phyloP scores from a whole-genome alignment of 2,888 invertebrate genomes.

The Diadegma fenestrale region DNA sequence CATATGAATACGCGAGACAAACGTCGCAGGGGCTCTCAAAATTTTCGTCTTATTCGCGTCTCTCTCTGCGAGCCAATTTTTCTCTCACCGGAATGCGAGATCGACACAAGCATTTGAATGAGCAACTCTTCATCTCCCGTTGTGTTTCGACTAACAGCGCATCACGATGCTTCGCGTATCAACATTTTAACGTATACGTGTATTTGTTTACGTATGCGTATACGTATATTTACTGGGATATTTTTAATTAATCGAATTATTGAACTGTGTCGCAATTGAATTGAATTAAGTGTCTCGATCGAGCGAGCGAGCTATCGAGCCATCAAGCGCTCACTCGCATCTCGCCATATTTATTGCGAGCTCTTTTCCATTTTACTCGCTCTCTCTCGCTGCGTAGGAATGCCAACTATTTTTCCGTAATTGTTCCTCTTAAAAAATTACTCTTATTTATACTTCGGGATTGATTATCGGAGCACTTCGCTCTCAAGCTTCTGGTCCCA shows the following conservation, averaged over 20 bases:
- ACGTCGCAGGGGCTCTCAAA: slow-evolving; percentile 57
- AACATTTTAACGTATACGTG: neutral
- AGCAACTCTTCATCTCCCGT: slow-evolving; percentile 7
- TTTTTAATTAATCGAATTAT: slow-evolving; percentile 85
- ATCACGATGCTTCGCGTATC: slow-evolving; percentile 16
- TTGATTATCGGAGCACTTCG: neutral
- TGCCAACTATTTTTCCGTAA: slow-evolving; percentile 21
- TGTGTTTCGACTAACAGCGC: slow-evolving; percentile 32
- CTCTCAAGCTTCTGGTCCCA: neutral
- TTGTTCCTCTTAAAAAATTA: slow-evolving; percentile 8
- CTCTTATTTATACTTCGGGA: neutral
- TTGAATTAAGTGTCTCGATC: slow-evolving; percentile 82
- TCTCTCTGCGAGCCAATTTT: neutral
- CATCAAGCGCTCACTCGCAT: slow-evolving; percentile 71
- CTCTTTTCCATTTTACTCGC: neutral
- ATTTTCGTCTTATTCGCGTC: slow-evolving; percentile 37
- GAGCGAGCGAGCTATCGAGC: slow-evolving; percentile 65
- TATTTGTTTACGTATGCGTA: neutral
- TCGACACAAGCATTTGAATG: slow-evolving; percentile 43
- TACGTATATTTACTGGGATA: slow-evolving; percentile 73
- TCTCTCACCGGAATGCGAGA: slow-evolving; percentile 13
- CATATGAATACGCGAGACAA: slow-evolving; percentile 17
- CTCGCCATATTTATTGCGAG: slow-evolving; percentile 46
- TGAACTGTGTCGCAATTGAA: slow-evolving; percentile 84
- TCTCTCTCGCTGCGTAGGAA: neutral